Percentiles rank a stretch among this genome's conserved stretches.
Evolutionary conservation across 2,888 invertebrate species (phyloP).

Genomic region (Eretmocerus hayati): DNA sequence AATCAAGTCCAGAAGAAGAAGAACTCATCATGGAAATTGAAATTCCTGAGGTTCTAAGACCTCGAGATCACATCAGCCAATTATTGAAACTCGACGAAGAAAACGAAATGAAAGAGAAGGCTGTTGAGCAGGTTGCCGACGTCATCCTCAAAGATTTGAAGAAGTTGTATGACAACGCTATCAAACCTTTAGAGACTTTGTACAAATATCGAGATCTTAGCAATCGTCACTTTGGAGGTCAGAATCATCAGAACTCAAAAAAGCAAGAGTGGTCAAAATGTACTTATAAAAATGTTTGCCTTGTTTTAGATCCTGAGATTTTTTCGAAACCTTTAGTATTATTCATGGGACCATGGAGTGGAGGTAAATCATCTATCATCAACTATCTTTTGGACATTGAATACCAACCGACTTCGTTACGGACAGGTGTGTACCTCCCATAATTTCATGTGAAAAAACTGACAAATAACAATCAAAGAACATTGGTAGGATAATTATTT

Average conservation of each 20-base stretch:
- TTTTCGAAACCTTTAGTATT: slow-evolving; percentile 88
- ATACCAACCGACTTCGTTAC: slow-evolving; percentile 71
- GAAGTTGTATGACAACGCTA: slow-evolving; percentile 75
- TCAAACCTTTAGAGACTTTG: slow-evolving; percentile 82
- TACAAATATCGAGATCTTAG: slow-evolving; percentile 90
- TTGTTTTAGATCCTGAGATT: slow-evolving; percentile 73
- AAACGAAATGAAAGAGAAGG: slow-evolving; percentile 62
- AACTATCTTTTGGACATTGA: slow-evolving; percentile 87
- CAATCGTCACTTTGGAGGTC: slow-evolving; percentile 78
- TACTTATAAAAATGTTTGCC: not conserved
- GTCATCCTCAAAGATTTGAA: slow-evolving; percentile 78
- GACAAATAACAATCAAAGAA: slow-evolving; percentile 1
- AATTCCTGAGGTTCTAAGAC: slow-evolving; percentile 70
- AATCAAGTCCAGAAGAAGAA: slow-evolving; percentile 48
- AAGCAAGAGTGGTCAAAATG: not conserved
- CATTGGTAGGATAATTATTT: slow-evolving; percentile 11
- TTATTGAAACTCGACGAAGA: slow-evolving; percentile 74
- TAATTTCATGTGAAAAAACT: not conserved
- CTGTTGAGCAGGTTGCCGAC: slow-evolving; percentile 67
- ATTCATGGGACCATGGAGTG: slow-evolving; percentile 95
- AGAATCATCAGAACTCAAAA: no score
- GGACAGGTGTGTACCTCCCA: slow-evolving; percentile 61
- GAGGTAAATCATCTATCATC: slow-evolving; percentile 89
- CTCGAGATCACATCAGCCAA: slow-evolving; percentile 72
- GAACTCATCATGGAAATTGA: slow-evolving; percentile 61